These are phyloP conservation scores for Hippopotamus amphibius DNA, from an alignment of 2,113 vertebrate species.

Conservation along the genomic window DNA sequence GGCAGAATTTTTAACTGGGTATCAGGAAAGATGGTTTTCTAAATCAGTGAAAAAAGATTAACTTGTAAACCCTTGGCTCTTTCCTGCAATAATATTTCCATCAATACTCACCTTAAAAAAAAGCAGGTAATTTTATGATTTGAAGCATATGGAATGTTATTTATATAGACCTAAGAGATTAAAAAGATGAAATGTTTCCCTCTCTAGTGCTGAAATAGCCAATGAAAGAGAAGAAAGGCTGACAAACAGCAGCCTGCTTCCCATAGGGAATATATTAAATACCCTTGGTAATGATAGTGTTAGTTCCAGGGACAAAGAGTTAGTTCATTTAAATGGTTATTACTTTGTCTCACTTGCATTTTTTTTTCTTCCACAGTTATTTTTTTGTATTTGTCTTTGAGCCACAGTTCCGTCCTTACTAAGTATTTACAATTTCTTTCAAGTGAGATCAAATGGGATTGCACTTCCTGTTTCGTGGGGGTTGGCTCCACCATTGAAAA, in stretches of 20 bases:
- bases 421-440: conserved; percentile 79
- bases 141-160: conserved; percentile 34
- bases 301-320: conserved; percentile 56
- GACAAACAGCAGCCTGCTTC: not conserved
- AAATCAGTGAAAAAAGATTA: conserved; percentile 46
- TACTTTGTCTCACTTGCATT: conserved; percentile 58
- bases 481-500: conserved; percentile 74
- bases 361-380: conserved; percentile 54
- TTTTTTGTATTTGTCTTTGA: conserved; percentile 74
- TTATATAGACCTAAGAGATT: conserved; percentile 43
- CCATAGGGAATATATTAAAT: conserved; percentile 36
- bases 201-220: not conserved
- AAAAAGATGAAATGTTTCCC: conserved; percentile 55
- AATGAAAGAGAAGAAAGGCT: conserved; percentile 61
- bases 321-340: conserved; percentile 74
- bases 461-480: conserved; percentile 77
- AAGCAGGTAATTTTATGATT: conserved; percentile 60
- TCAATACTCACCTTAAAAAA: conserved; percentile 21
- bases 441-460: conserved; percentile 81
- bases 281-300: conserved; percentile 46
- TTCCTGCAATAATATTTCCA: conserved; percentile 17
- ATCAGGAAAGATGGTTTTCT: conserved; percentile 44
- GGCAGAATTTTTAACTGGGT: conserved; percentile 36
- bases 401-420: conserved; percentile 51
- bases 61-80: conserved; percentile 22